These are phyloP conservation scores for Lasioglossum vierecki DNA, from an alignment of 2,888 invertebrate species.

Conservation along the genomic window DNA sequence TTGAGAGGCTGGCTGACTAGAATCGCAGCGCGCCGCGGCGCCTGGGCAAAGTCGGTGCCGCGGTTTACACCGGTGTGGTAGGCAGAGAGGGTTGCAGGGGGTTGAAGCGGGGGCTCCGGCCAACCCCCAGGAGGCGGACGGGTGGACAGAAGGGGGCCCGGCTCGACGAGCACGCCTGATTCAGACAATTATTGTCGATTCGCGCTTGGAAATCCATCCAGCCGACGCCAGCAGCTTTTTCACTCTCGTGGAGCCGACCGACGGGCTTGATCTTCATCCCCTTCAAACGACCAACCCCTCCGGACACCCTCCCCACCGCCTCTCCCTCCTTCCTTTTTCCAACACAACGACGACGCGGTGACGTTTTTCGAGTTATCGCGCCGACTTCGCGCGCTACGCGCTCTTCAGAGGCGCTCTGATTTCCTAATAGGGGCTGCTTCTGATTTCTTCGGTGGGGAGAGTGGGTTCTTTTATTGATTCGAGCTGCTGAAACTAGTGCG, in stretches of 20 bases:
- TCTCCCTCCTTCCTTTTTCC: constrained; percentile 37
- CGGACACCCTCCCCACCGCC: neutral
- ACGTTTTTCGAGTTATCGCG: constrained; percentile 60
- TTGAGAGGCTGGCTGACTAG: constrained; percentile 35
- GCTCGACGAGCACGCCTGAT: constrained; percentile 64
- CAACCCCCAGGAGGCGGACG: neutral
- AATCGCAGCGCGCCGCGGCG: constrained; percentile 2
- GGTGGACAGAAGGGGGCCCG: constrained; percentile 26
- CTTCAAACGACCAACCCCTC: neutral
- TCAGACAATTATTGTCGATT: constrained; percentile 80
- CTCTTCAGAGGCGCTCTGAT: constrained; percentile 8
- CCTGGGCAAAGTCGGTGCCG: neutral
- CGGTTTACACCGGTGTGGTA: constrained; percentile 2
- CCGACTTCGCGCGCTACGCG: constrained; percentile 19
- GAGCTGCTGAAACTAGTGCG: neutral
- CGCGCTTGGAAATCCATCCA: constrained; percentile 78
- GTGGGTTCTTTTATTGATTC: neutral
- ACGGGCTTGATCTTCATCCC: constrained; percentile 57
- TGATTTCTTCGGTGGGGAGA: neutral
- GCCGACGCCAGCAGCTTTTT: constrained; percentile 76
- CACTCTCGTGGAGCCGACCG: constrained; percentile 55
- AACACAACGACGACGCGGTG: constrained; percentile 17
- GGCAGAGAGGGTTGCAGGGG: neutral
- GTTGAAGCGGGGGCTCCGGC: neutral
- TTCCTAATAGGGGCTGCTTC: neutral